Conservation (phyloP, 2,888 invertebrate genomes). For the Drosophila maculinotata region DNA sequence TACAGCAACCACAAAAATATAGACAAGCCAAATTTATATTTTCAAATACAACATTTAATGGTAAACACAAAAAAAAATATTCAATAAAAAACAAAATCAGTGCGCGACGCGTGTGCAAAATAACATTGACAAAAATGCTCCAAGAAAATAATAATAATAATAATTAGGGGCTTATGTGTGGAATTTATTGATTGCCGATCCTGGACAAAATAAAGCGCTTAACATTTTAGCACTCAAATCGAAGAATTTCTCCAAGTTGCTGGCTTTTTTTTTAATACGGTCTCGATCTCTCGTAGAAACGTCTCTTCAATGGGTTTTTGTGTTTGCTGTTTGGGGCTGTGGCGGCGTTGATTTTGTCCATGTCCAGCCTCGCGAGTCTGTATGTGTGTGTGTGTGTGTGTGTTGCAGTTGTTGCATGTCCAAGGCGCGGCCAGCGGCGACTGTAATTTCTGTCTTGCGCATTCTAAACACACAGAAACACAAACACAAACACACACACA, state of each 20-base stretch:
- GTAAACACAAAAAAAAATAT: slow-evolving; percentile 26
- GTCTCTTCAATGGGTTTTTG: slow-evolving; percentile 48
- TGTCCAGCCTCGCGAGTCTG: slow-evolving; percentile 40
- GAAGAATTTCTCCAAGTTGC: slow-evolving; percentile 49
- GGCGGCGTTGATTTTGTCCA: slow-evolving; percentile 63
- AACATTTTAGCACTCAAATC: slow-evolving; percentile 29
- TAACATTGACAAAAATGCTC: slow-evolving; percentile 7
- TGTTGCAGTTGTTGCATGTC: slow-evolving; percentile 54
- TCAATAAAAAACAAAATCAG: slow-evolving; percentile 29
- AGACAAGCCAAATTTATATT: slow-evolving; percentile 26
- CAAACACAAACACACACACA: slow-evolving; percentile 36
- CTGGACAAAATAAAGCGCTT: too few relatives aligned
- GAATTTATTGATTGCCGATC: slow-evolving; percentile 21
- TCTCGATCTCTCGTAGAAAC: slow-evolving; percentile 47
- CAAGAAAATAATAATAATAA: slow-evolving; percentile 40
- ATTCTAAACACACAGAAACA: slow-evolving; percentile 67
- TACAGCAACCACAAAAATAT: slow-evolving; percentile 29
- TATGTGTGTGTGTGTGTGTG: slow-evolving; percentile 3
- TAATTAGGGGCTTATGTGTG: slow-evolving; percentile 48
- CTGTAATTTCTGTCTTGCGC: slow-evolving; percentile 75
- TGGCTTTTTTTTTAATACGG: slow-evolving; percentile 40
- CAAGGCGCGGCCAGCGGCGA: slow-evolving; percentile 74
- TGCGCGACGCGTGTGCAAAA: slow-evolving; percentile 65
- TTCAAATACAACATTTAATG: slow-evolving; percentile 36
- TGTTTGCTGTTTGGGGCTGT: slow-evolving; percentile 59